Evolutionary conservation across 2,113 vertebrate genomes (phyloP).

Genomic region (Eidolon helvum): DNA sequence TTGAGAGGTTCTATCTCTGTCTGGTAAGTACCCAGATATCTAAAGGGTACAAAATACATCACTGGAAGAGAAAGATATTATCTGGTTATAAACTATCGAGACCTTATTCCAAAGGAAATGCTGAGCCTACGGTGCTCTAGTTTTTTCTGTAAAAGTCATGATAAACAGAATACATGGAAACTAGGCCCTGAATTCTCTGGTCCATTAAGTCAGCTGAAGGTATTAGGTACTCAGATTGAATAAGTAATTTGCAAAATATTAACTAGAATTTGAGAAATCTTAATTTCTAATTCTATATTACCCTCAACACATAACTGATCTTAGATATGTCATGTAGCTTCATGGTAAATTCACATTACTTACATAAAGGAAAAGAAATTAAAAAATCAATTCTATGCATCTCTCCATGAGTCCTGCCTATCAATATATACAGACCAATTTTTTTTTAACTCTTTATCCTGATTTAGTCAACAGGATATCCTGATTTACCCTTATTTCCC

Average conservation of each 20-base stretch:
- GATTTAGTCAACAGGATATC: neutral
- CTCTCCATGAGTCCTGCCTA: neutral
- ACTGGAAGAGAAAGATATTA: neutral
- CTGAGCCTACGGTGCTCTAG: neutral
- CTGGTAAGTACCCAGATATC: neutral
- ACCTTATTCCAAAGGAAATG: neutral
- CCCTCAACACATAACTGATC: neutral
- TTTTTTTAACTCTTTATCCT: neutral
- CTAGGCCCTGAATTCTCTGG: neutral
- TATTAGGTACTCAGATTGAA: neutral
- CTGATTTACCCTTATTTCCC: neutral
- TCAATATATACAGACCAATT: neutral
- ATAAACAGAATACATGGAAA: neutral
- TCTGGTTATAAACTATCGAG: neutral
- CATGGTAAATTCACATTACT: neutral
- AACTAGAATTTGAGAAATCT: neutral
- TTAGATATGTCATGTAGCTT: neutral
- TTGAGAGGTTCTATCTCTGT: neutral
- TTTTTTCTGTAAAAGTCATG: neutral
- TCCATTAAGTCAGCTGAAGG: neutral
- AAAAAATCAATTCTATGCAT: neutral
- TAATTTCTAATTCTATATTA: neutral
- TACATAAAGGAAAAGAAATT: neutral
- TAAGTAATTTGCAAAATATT: neutral
- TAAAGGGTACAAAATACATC: neutral